Evolutionary conservation across 2,113 vertebrate species (phyloP), one percentile per base, ranked within the genome.

Genomic region (Petroica traversi): DNA sequence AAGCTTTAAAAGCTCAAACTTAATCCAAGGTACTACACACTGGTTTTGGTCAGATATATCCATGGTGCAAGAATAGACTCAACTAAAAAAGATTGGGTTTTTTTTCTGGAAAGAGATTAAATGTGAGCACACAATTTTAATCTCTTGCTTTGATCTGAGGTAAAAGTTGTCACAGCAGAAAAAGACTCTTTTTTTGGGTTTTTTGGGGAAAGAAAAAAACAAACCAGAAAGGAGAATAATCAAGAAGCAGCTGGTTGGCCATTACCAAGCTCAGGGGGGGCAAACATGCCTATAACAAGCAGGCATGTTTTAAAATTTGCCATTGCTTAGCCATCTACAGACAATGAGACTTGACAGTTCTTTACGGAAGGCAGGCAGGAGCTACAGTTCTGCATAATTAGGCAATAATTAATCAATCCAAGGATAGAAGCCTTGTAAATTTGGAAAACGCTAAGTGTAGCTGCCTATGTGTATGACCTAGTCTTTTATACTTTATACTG

Each of bases 311-410:
- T 91, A 85, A 69, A 94, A 93, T 58, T 97, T 89, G 67, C 81
- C 67, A 94, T 41, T 82, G 83, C 95, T 88, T 90, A 83, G 34
- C 88, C 95, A 89, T 93, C 77, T 93, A 95, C 88, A 96, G 74
- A 96, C 92, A 97, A 95, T 93, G 71, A 94, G 90, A 63, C 36
- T 72, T 78, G 86, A 92, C 94, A 94, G 64, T 63, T 97, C 83
- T 86, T 94, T 85, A 73, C 0, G 4, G 57, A 85, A 71, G 77
- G 76, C 54, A 78, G 52, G 52, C 69, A 83, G 80, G 87, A 96
- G 92, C 95, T 96, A 93, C 92, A 82, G 12, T 45, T 87, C 85
- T 88, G 74, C 75, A 78, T 94, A 94, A 82, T 81, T 86, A 94
- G 71, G 61, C 86, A 84, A 81, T 80, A 95, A 91, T 92, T 89